A percentile compares a stretch with the other conserved stretches of the same genome.
Conservation (phyloP, 2,797 vertebrate genomes). For the Sebastes umbrosus region DNA sequence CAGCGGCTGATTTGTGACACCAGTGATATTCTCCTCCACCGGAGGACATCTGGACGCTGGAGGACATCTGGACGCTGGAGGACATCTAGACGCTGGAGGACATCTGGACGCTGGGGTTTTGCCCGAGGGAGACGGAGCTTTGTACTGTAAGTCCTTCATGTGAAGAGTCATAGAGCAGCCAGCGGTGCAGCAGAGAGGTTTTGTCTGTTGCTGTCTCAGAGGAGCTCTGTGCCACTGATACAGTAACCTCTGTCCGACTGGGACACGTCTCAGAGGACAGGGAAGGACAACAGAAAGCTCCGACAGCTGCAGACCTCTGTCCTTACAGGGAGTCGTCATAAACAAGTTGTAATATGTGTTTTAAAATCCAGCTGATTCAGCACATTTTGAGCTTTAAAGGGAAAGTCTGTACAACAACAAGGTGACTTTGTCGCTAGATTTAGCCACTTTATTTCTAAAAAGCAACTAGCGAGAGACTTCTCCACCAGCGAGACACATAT, state of each 20-base stretch:
- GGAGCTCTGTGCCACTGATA: not conserved
- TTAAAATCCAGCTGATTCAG: not conserved
- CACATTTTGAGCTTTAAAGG: too few species aligned
- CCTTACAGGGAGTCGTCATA: not conserved
- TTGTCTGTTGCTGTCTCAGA: not conserved
- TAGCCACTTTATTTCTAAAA: too few species aligned
- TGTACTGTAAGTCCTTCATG: conserved; percentile 54
- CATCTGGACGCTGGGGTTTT: not conserved
- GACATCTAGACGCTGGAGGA: too few species aligned
- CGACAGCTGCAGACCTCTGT: too few species aligned
- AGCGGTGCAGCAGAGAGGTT: too few species aligned
- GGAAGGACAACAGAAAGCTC: too few species aligned
- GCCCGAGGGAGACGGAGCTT: conserved; percentile 34
- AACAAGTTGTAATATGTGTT: not conserved
- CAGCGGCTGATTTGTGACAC: conserved; percentile 5
- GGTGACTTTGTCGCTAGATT: too few species aligned
- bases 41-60: conserved; percentile 8
- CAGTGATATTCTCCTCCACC: conserved; percentile 2
- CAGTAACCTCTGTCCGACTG: conserved; percentile 16
- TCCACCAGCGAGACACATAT: too few species aligned
- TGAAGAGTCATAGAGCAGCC: conserved; percentile 29
- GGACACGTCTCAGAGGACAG: conserved; percentile 4
- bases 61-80: too few species aligned
- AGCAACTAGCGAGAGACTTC: too few species aligned
- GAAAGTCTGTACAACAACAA: too few species aligned